A percentile compares a stretch with the other conserved stretches of the same genome.
Conservation (phyloP, 2,113 vertebrate genomes). For the Phylloscopus trochilus region DNA sequence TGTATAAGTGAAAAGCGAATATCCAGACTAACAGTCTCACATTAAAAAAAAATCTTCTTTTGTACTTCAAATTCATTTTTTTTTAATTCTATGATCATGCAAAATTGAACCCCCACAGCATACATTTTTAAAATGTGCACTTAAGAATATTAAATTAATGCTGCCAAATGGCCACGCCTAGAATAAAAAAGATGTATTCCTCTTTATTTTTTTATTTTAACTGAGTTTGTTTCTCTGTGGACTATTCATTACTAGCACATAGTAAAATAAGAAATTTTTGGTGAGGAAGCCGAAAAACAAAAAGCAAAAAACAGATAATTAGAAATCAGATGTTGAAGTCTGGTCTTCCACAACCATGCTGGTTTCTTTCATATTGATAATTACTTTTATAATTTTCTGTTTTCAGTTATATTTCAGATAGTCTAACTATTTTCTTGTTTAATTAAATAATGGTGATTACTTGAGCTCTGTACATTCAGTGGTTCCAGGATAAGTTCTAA, state of each 20-base stretch:
- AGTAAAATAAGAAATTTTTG: background rate
- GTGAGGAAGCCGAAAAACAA: background rate
- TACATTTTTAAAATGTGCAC: background rate
- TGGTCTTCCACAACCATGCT: background rate
- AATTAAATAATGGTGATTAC: background rate
- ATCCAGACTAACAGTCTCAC: background rate
- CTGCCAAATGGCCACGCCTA: fast-evolving
- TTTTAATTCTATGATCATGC: background rate
- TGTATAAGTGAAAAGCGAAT: background rate
- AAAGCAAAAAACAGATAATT: background rate
- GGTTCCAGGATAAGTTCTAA: background rate
- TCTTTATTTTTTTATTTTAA: background rate
- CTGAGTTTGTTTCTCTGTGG: background rate
- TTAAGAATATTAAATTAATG: background rate
- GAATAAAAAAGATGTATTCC: background rate
- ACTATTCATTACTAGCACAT: background rate
- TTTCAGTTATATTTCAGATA: background rate
- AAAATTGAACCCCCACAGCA: background rate
- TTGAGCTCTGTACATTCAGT: background rate
- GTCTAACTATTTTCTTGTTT: background rate
- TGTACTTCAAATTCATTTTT: background rate
- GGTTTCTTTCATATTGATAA: background rate
- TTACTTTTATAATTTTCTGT: background rate
- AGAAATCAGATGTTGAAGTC: background rate
- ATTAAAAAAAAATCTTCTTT: background rate